Evolutionary conservation across 2,797 vertebrate genomes (phyloP).

Genomic region (Dermochelys coriacea): DNA sequence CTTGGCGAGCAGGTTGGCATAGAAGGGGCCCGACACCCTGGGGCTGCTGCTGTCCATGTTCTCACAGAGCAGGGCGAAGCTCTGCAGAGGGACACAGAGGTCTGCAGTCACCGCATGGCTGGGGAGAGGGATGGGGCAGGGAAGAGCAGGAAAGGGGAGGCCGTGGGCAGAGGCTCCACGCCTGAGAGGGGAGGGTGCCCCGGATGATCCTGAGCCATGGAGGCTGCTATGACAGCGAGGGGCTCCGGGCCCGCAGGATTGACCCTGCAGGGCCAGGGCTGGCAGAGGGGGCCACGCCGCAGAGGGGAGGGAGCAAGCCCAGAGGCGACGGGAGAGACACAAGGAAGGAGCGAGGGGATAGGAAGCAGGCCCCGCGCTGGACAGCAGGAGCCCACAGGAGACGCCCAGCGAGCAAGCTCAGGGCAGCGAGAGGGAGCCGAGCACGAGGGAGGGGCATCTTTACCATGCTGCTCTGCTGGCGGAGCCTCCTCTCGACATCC

Average conservation of each 20-base stretch:
- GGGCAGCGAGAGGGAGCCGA: background rate
- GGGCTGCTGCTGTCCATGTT: slow-evolving; percentile 64
- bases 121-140: background rate
- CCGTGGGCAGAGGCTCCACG: background rate
- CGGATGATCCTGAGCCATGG: background rate
- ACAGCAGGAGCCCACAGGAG: accelerated
- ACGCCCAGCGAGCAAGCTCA: background rate
- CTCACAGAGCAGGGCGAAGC: slow-evolving; percentile 79
- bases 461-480: slow-evolving; percentile 80
- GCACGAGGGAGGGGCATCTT: background rate
- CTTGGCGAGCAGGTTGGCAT: slow-evolving; percentile 70
- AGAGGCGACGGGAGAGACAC: background rate
- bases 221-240: background rate
- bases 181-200: background rate
- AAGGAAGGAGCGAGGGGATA: no score
- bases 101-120: background rate
- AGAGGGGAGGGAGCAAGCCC: no score
- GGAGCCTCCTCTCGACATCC: slow-evolving; percentile 63
- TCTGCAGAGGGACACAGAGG: slow-evolving; percentile 61
- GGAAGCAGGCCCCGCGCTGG: no score
- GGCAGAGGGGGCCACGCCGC: no score
- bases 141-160: background rate
- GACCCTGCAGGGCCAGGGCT: background rate
- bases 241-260: background rate
- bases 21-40: slow-evolving; percentile 73